Percentiles rank a stretch among this genome's conserved stretches.
These are phyloP conservation scores for Platerodrilus igneus DNA, from an alignment of 2,888 invertebrate species.

Conservation along the genomic window DNA sequence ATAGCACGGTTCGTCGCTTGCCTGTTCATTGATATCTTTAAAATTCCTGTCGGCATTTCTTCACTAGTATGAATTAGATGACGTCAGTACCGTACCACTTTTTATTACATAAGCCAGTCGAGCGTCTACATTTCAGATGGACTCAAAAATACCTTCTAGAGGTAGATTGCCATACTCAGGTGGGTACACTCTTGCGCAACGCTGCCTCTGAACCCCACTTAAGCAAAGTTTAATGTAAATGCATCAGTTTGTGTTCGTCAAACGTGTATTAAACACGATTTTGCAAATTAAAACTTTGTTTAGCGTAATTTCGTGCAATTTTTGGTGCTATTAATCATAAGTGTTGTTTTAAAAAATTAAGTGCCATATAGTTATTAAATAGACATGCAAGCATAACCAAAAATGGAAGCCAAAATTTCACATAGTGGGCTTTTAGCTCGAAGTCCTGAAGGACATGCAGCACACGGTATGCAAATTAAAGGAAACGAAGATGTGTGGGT, in stretches of 20 bases:
- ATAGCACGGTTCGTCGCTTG: no score
- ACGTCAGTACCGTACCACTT: no score
- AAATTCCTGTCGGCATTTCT: no score
- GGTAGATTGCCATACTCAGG: conserved; percentile 26
- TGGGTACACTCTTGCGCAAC: conserved; percentile 29
- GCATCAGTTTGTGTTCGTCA: conserved; percentile 10
- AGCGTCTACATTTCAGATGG: no score
- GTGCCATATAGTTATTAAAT: conserved; percentile 6
- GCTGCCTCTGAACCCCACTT: conserved; percentile 16
- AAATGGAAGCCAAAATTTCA: conserved; percentile 46
- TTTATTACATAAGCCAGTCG: no score
- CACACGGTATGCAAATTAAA: conserved; percentile 91
- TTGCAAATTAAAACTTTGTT: no score
- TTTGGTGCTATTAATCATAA: no score
- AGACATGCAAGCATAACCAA: conserved; percentile 8
- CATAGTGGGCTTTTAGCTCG: conserved; percentile 82
- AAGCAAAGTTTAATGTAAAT: conserved; percentile 12
- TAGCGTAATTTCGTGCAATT: no score
- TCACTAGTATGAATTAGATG: no score
- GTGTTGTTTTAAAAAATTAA: no score
- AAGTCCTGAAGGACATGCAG: conserved; percentile 90
- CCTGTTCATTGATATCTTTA: no score
- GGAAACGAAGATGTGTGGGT: conserved; percentile 95
- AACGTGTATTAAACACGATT: no score
- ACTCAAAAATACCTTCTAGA: conserved; percentile 26